These are phyloP conservation scores for Drosophila acutilabella DNA, from an alignment of 2,888 invertebrate species.

Conservation along the genomic window DNA sequence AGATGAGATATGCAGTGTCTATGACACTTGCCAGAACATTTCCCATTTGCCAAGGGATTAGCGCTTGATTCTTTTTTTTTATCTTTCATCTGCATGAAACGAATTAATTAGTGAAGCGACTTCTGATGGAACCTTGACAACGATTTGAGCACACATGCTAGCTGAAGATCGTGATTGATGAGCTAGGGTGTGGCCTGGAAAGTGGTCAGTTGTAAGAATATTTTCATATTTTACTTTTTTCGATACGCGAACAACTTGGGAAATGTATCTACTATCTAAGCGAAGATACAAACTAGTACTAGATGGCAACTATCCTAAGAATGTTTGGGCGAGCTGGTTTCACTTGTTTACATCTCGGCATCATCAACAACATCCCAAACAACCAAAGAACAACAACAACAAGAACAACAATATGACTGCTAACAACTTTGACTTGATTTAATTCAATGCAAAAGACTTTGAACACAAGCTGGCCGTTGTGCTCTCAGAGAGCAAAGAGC, in stretches of 20 bases:
- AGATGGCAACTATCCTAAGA: slow-evolving; percentile 73
- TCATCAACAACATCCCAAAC: slow-evolving; percentile 36
- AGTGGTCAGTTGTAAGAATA: slow-evolving; percentile 20
- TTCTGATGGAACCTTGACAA: slow-evolving; percentile 46
- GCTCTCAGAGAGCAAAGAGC: slow-evolving; percentile 6
- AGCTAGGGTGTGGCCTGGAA: slow-evolving; percentile 36
- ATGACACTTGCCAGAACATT: slow-evolving; percentile 61
- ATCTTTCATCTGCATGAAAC: slow-evolving; percentile 49
- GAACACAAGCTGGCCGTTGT: slow-evolving; percentile 16
- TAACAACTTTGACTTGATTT: slow-evolving; percentile 43
- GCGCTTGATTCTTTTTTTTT: slow-evolving; percentile 9
- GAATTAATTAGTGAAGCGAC: slow-evolving; percentile 70
- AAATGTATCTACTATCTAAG: slow-evolving; percentile 14
- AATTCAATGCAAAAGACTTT: slow-evolving; percentile 41
- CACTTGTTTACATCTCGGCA: slow-evolving; percentile 76
- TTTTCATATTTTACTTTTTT: slow-evolving; percentile 45
- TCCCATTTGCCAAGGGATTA: slow-evolving; percentile 45
- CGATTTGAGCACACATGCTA: slow-evolving; percentile 39
- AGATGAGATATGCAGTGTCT: slow-evolving; percentile 43
- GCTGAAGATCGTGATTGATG: slow-evolving; percentile 66
- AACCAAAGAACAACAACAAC: slow-evolving; percentile 16
- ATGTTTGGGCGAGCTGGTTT: slow-evolving; percentile 84
- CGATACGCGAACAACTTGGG: slow-evolving; percentile 11
- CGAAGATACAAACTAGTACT: slow-evolving; percentile 31
- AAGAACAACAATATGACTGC: slow-evolving; percentile 30